phyloP scores from a whole-genome alignment of 2,888 invertebrate species.

The Cheiracanthium punctorium region DNA sequence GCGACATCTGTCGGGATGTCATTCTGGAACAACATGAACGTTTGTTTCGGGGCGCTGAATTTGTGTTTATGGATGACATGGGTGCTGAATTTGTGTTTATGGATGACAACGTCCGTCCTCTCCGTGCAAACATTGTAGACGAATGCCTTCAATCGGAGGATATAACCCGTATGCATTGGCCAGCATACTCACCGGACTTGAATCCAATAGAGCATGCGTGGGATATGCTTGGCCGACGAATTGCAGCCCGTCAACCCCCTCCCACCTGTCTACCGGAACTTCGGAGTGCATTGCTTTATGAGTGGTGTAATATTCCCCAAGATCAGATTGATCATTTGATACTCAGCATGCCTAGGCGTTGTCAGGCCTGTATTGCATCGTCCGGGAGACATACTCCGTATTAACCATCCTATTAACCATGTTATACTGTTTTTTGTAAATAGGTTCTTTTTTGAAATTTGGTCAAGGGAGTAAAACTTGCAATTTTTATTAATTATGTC shows the following conservation, averaged over 20 bases:
- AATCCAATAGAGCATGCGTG: constrained; percentile 14
- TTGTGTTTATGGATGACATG: constrained; percentile 25
- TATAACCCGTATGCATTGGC: constrained; percentile 1
- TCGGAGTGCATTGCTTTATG: background rate
- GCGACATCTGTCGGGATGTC: background rate
- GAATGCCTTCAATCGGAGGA: constrained; percentile 2
- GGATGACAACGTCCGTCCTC: constrained; percentile 7
- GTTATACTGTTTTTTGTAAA: no score
- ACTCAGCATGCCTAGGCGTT: no score
- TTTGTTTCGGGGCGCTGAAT: constrained; percentile 5
- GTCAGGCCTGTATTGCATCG: no score
- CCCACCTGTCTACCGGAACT: background rate
- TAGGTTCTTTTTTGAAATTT: no score
- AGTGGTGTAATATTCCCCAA: no score
- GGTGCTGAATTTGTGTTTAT: constrained; percentile 14
- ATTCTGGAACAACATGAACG: constrained; percentile 18
- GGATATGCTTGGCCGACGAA: background rate
- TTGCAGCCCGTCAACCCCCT: background rate
- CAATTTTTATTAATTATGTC: no score
- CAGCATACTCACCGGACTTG: constrained; percentile 15
- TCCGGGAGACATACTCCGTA: no score
- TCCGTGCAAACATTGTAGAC: background rate
- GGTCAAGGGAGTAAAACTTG: no score
- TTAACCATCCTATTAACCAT: no score
- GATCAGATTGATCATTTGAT: no score